Base-by-base conservation (phyloP, 2,888 invertebrate genomes). In the Ommatoiulus sabulosus region DNA sequence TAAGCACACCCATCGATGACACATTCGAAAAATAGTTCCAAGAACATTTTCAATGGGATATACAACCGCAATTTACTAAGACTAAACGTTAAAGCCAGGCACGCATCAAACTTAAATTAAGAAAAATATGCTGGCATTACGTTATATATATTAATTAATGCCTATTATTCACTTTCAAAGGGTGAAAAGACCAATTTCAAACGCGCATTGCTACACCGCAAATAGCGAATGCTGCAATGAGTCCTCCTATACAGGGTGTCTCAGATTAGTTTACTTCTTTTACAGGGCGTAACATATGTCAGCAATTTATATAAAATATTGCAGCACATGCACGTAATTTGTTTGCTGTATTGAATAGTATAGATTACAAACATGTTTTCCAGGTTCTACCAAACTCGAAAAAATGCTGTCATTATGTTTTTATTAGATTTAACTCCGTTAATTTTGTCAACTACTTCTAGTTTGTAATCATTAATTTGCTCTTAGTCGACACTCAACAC, bases 1-100 rank as follows among this genome's bases (percentile, higher is more conserved):
- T 2, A 17, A 84, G 44, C 84, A 84, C 84, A n/a, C 63, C 63
- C 63, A 63, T 63, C 63, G 63, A 63, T 63, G 63, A 63, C 63
- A 63, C 63, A 63, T n/a, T 17, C n/a, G 20, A 63, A 63, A 63
- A 63, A 15, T 63, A 63, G 63, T 63, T 63, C 63, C n/a, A 3
- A n/a, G 2, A n/a, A 20, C n/a, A 2, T 63, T 20, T 17, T 12
- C 63, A 0, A 63, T 17, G 63, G 20, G n/a, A 63, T 12, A 63
- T 20, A 4, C 52, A 57, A 7, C n/a, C 3, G 6, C 63, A 63
- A 63, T 63, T 63, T 63, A 63, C 3, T n/a, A n/a, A 3, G 63
- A 63, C n/a, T 63, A n/a, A 20, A 63, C 17, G 20, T 63, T 12
- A 17, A 63, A 12, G 3, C 52, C 15, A 52, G 52, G 8, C 15